Conservation (phyloP, 2,797 vertebrate genomes). For the Poeciliopsis turneri region DNA sequence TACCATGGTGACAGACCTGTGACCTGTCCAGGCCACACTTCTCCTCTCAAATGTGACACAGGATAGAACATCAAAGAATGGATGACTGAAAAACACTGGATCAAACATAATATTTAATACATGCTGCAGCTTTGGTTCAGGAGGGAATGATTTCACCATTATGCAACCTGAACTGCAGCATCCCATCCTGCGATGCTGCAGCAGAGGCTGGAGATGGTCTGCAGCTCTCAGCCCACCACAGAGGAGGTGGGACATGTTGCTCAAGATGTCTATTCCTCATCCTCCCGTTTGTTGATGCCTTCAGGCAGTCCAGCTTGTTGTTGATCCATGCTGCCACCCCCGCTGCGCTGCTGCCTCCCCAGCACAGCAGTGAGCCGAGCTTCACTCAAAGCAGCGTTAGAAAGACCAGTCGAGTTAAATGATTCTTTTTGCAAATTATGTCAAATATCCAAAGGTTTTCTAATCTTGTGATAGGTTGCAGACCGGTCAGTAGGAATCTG, state of each 20-base stretch:
- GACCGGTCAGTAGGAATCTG: neutral
- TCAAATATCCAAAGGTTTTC: neutral
- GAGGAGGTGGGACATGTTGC: conserved; percentile 63
- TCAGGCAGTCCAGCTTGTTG: conserved; percentile 59
- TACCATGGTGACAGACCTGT: neutral
- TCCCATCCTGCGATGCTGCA: conserved; percentile 17
- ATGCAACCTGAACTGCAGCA: conserved; percentile 33
- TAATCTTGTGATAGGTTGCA: neutral
- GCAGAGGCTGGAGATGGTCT: conserved; percentile 55
- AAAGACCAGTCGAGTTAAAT: conserved; percentile 35
- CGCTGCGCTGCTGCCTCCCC: conserved; percentile 48
- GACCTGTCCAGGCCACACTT: neutral
- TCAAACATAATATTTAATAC: neutral
- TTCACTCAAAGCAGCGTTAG: conserved; percentile 17
- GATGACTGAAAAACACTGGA: neutral
- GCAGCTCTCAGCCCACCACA: conserved; percentile 55
- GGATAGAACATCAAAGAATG: neutral
- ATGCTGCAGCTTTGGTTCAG: neutral
- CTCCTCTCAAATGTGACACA: neutral
- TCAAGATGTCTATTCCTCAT: conserved; percentile 51
- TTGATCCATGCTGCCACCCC: conserved; percentile 60
- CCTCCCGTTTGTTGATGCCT: conserved; percentile 63
- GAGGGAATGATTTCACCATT: conserved; percentile 11
- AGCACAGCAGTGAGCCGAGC: conserved; percentile 20
- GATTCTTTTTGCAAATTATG: conserved; percentile 11